Base-by-base conservation (phyloP, 2,113 vertebrate species). In the Potamarius usumacintae region DNA sequence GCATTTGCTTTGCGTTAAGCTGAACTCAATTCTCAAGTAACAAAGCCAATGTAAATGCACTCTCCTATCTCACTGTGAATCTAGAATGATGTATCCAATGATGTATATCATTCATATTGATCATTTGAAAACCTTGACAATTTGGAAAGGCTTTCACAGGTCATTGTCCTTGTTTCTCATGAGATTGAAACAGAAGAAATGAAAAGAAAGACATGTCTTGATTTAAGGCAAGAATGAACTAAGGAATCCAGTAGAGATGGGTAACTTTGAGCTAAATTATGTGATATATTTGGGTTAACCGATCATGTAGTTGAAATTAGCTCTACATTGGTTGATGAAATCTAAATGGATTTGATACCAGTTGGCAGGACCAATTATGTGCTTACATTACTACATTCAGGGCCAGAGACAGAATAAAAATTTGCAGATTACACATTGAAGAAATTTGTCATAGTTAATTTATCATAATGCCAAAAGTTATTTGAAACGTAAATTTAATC, bases 1-100 rank as follows among this genome's bases (percentile, higher is more conserved):
- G 55, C 53, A 58, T 83, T 87, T 81, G 74, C 55, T 86, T 65
- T 86, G 63, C 22, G 81, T 77, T 63, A 69, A 69, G 11, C 52
- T 34, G 67, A 74, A 53, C 65, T 62, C 57, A 20, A 74, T 27
- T 2, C 27, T 25, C 55, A 71, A 81, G 22, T 50, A 30, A 67
- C 10, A 7, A 20, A 58, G 53, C 63, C 82, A 60, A 82, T 86
- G 52, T 57, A 69, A 30, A 69, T 57, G 60, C 18, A 86, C 22
- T 57, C 58, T 58, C 48, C 18, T 76, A 20, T 60, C 30, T 58
- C 27, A n/a, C 5, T 80, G 52, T 6, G 58, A 65, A 18, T 30
- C 52, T 30, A 22, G 20, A 80, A 86, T 80, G 62, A 69, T 57
- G 65, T n/a, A 86, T 65, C 50, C n/a, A 34, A 17, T 25, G 30